Evolutionary conservation across 2,113 vertebrate species (phyloP), one percentile per base, ranked within the genome.

Genomic region (Hydrolagus affinis): DNA sequence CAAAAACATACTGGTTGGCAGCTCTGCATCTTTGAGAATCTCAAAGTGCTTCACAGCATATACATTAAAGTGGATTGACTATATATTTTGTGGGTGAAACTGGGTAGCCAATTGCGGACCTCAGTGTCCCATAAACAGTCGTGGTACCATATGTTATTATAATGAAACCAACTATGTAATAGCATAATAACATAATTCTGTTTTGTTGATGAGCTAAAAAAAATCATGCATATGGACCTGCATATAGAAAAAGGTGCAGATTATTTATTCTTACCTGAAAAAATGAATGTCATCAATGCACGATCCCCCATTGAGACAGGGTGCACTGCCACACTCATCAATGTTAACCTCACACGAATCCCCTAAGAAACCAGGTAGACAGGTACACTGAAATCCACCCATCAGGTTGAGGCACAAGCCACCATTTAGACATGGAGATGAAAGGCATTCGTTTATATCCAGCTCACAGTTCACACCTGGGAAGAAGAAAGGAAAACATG

Each of bases 361-460:
- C 73, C 98, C 97, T 14, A 90, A 89, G 92, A 96, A 99, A 85
- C 98, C 98, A 6, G 88, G 88, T 2, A 90, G 90, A 83, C 98
- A 99, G 78, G 92, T 92, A 90, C 98, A 99, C 60, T 89, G 88
- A 89, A 96, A 99, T 11, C 93, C 89, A 0, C 94, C 95, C 6
- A 92, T 90, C 88, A 92, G 85, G 90, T 99, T 96, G 88, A 95
- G 95, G 89, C 98, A 99, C 86, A 90, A 60, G 4, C 93, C 98
- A n/a, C 92, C 93, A 74, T 98, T 96, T 88, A 95, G 90, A 89
- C 98, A 99, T 0, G 96, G 97, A 87, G 87, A 93, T 77, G 96
- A 95, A 59, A 93, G 93, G 87, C 98, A 99, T 90, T 99, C 98
- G 80, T 99, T 91, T 68, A 98, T 90, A 87, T 99, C 97, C 86